These are phyloP conservation scores for Patella caerulea DNA, from an alignment of 2,888 invertebrate species.

Conservation along the genomic window DNA sequence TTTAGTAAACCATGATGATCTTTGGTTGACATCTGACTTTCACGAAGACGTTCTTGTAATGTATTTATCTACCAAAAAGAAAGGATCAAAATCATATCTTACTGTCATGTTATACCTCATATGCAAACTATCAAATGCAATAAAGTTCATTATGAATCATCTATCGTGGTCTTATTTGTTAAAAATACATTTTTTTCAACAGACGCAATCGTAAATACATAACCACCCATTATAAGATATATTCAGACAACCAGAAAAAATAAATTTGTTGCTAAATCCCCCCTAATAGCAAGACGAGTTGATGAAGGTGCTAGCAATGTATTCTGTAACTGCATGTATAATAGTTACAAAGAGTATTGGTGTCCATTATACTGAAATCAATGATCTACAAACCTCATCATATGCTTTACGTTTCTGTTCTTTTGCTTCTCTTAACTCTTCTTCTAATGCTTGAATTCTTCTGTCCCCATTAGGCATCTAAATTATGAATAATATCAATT, in stretches of 20 bases:
- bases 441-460: constrained; percentile 59
- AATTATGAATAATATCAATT: constrained; percentile 8
- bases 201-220: not conserved
- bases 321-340: too few species aligned
- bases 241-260: too few species aligned
- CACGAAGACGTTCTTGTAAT: constrained; percentile 63
- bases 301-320: too few species aligned
- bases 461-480: constrained; percentile 66
- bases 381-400: constrained; percentile 57
- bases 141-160: too few species aligned
- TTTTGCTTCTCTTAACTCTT: constrained; percentile 60
- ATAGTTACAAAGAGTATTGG: too few species aligned
- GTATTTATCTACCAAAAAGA: constrained; percentile 49
- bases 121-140: too few species aligned
- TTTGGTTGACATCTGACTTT: constrained; percentile 59
- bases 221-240: too few species aligned
- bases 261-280: too few species aligned
- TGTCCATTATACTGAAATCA: too few species aligned
- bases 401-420: constrained; percentile 59
- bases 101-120: too few species aligned
- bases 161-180: constrained; percentile 31
- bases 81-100: not conserved
- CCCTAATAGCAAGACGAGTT: too few species aligned
- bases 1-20: constrained; percentile 67
- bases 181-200: not conserved